phyloP scores from a whole-genome alignment of 2,888 invertebrate species.

The Pammene aurita region DNA sequence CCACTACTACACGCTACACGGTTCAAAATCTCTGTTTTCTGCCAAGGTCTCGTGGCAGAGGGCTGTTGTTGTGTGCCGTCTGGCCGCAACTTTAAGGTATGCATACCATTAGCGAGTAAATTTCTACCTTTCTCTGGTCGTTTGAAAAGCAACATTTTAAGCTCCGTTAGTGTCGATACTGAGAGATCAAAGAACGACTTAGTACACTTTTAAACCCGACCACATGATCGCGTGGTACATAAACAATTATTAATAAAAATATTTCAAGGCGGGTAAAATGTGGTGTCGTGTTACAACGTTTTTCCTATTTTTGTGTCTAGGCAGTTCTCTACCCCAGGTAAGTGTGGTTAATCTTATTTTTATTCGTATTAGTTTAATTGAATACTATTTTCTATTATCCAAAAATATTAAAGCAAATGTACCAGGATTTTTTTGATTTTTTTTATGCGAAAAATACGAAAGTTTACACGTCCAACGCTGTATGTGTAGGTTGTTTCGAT shows the following conservation, averaged over 20 bases:
- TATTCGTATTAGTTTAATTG: too few species aligned
- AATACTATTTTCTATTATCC: too few species aligned
- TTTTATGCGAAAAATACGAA: too few species aligned
- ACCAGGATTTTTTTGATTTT: too few species aligned
- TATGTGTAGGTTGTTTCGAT: too few species aligned
- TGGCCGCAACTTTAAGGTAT: too few species aligned
- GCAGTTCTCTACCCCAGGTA: constrained; percentile 60
- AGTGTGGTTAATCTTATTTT: constrained; percentile 43
- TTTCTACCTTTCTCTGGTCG: not conserved
- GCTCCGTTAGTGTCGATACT: constrained; percentile 62
- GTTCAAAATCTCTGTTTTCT: too few species aligned
- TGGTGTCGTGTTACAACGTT: constrained; percentile 56
- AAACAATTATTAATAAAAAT: constrained; percentile 37
- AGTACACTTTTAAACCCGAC: constrained; percentile 59
- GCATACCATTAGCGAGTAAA: not conserved
- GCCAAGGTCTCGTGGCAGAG: too few species aligned
- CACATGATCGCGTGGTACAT: constrained; percentile 55
- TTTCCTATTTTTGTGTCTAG: constrained; percentile 56
- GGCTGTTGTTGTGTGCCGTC: too few species aligned
- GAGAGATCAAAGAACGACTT: constrained; percentile 68
- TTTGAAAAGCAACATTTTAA: constrained; percentile 67
- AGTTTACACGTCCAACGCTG: too few species aligned
- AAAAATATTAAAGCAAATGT: too few species aligned
- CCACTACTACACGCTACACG: too few species aligned
- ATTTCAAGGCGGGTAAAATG: constrained; percentile 52